phyloP scores from a whole-genome alignment of 2,888 invertebrate genomes.

The Caenorhabditis panamensis region DNA sequence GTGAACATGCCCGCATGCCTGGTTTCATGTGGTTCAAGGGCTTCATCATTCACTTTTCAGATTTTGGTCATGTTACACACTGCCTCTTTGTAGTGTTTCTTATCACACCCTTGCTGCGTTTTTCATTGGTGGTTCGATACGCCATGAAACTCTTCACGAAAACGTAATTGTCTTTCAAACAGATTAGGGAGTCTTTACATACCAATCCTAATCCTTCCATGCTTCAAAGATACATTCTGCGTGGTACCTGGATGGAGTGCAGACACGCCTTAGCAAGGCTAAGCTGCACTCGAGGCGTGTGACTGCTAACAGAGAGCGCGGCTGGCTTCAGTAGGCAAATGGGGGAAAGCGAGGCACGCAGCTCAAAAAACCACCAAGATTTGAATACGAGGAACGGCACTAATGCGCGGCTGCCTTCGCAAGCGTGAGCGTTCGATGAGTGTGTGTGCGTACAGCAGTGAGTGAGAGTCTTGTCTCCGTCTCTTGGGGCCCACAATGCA shows the following conservation, averaged over 20 bases:
- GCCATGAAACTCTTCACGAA: not conserved
- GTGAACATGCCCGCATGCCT: not conserved
- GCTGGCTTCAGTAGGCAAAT: not conserved
- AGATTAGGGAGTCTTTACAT: too few species aligned
- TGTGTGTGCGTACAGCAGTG: slow-evolving; percentile 29
- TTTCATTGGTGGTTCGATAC: not conserved
- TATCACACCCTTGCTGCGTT: not conserved
- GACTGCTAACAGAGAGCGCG: not conserved
- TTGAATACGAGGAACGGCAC: slow-evolving; percentile 22
- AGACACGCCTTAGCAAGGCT: not conserved
- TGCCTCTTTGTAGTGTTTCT: not conserved
- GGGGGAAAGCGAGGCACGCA: not conserved
- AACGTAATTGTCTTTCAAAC: too few species aligned
- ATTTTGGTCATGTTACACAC: not conserved
- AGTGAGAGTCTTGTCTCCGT: slow-evolving; percentile 36
- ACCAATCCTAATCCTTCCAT: too few species aligned
- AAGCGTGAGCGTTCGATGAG: slow-evolving; percentile 12
- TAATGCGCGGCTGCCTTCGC: slow-evolving; percentile 15
- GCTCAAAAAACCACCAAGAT: slow-evolving; percentile 15
- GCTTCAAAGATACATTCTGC: not conserved
- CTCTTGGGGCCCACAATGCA: slow-evolving; percentile 7
- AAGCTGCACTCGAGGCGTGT: not conserved
- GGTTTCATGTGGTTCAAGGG: not conserved
- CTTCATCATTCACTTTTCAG: not conserved
- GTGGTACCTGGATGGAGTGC: not conserved